These are phyloP conservation scores for Neodon shergylaensis DNA, from an alignment of 2,113 vertebrate species.

Conservation along the genomic window DNA sequence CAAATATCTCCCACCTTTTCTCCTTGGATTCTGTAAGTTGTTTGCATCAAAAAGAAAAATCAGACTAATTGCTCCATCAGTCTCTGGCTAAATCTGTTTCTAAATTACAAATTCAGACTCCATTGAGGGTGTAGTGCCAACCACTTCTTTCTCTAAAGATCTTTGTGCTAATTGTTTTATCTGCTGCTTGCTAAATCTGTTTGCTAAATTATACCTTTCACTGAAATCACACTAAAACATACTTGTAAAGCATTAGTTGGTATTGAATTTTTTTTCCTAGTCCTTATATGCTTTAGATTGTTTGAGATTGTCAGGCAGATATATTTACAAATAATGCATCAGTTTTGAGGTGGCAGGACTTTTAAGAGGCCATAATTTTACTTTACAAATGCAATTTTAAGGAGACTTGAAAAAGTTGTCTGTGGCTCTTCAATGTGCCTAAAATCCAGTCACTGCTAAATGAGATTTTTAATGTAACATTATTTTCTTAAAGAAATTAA, in stretches of 20 bases:
- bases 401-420: slow-evolving; percentile 21
- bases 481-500: background rate
- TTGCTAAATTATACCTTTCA: slow-evolving; percentile 85
- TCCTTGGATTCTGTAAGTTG: slow-evolving; percentile 70
- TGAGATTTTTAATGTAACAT: background rate
- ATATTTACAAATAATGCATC: slow-evolving; percentile 47
- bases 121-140: slow-evolving; percentile 62
- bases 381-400: slow-evolving; percentile 36
- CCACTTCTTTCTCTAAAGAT: slow-evolving; percentile 80
- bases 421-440: background rate
- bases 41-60: slow-evolving; percentile 81
- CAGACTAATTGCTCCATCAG: slow-evolving; percentile 82
- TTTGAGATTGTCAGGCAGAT: slow-evolving; percentile 50
- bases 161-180: slow-evolving; percentile 85
- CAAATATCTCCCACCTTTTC: slow-evolving; percentile 59
- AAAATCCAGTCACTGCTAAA: background rate
- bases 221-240: slow-evolving; percentile 80
- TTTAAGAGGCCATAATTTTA: slow-evolving; percentile 36
- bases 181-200: slow-evolving; percentile 83
- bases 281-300: slow-evolving; percentile 59
- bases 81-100: slow-evolving; percentile 83
- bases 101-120: slow-evolving; percentile 84
- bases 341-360: background rate
- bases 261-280: slow-evolving; percentile 73
- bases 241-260: slow-evolving; percentile 81